Conservation (phyloP, 2,113 vertebrate species). For the Pluvialis apricaria region DNA sequence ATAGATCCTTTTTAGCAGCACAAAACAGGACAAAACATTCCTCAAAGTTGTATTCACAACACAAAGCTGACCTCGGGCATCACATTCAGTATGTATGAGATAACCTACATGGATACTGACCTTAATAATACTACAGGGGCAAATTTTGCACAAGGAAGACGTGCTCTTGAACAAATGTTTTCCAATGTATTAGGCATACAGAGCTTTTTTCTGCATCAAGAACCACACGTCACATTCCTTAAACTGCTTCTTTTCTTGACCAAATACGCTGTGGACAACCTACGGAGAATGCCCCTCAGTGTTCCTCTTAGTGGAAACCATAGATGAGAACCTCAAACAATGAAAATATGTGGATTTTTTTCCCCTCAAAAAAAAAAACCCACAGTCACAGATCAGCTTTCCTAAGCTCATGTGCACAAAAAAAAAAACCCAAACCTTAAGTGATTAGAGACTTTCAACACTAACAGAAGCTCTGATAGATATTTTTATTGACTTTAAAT, state of each 20-base stretch:
- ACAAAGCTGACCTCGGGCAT: slow-evolving; percentile 3
- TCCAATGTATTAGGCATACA: slow-evolving; percentile 37
- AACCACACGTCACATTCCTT: not conserved
- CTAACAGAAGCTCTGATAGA: not conserved
- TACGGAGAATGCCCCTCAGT: not conserved
- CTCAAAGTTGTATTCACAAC: not conserved
- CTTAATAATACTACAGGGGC: not conserved
- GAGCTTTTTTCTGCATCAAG: slow-evolving; percentile 48
- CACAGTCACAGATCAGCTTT: not conserved
- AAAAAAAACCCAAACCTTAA: not conserved
- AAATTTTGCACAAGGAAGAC: not conserved
- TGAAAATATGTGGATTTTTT: not conserved
- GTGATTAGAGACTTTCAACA: not conserved
- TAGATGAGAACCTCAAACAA: not conserved
- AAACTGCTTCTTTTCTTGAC: not conserved
- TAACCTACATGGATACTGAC: not conserved
- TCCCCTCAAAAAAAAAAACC: not conserved
- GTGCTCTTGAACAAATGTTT: slow-evolving; percentile 1
- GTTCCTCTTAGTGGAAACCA: not conserved
- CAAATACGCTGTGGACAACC: not conserved
- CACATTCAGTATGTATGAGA: not conserved
- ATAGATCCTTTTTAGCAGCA: not conserved
- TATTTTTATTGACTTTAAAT: not conserved
- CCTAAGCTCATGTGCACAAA: not conserved
- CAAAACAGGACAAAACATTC: not conserved